Conservation (phyloP, 2,797 vertebrate species). For the Girardinus metallicus region DNA sequence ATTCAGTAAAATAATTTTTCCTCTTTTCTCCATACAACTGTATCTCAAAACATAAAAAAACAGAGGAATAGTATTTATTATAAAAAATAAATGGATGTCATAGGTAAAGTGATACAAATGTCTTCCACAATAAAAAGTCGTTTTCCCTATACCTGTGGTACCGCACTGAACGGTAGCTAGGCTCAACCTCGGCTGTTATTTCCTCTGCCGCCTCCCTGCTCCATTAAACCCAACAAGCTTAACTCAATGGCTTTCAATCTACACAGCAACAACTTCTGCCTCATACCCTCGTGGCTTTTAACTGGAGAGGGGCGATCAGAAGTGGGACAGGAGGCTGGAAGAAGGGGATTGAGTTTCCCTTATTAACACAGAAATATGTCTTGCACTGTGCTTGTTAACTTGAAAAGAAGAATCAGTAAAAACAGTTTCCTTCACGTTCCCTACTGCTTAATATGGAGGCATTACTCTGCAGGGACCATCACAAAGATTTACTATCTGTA, state of each 20-base stretch:
- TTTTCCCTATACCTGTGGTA: conserved; percentile 40
- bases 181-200: conserved; percentile 70
- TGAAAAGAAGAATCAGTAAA: conserved; percentile 69
- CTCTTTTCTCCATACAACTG: background rate
- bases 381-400: conserved; percentile 72
- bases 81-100: background rate
- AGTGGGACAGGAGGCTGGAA: conserved; percentile 11
- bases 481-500: conserved; percentile 62
- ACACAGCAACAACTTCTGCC: conserved; percentile 67
- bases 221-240: conserved; percentile 79
- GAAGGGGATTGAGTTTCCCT: conserved; percentile 52
- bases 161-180: conserved; percentile 61
- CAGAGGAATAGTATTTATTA: background rate
- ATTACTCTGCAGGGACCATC: conserved; percentile 49
- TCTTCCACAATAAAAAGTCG: conserved; percentile 49
- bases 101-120: conserved; percentile 31
- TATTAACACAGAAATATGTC: conserved; percentile 76
- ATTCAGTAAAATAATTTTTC: background rate
- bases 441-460: conserved; percentile 61
- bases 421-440: conserved; percentile 64
- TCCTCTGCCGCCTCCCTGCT: conserved; percentile 73
- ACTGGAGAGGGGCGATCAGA: conserved; percentile 65
- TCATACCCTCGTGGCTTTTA: conserved; percentile 73
- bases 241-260: conserved; percentile 75
- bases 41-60: background rate